Base-by-base conservation (phyloP, 1,140 invertebrate genomes). In the Lethocerus indicus region DNA sequence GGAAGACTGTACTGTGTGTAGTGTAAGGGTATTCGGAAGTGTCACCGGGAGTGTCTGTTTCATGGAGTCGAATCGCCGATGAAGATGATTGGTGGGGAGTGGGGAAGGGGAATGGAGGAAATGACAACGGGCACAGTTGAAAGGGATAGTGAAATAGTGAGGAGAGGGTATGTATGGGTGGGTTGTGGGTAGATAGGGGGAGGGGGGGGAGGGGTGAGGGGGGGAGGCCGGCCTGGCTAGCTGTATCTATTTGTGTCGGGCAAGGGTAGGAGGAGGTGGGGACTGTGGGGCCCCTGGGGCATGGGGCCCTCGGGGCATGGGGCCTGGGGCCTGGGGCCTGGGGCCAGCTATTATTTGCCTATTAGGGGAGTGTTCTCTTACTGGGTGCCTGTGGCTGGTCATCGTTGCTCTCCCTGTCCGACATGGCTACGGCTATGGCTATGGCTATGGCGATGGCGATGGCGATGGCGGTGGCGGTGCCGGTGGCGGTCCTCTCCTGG, bases 331-430 rank as follows among this genome's bases (percentile, higher is more conserved):
- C 6, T 12, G 7, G 7, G 7, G 7, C 7, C 13, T 6, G 18
- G 7, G 18, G 39, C 13, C 16, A 20, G 14, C 16, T 37, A 20
- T n/a, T 26, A 50, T 36, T 47, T 36, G 27, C 9, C 26, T 6
- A 40, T n/a, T 6, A 21, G 13, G 13, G 13, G 9, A 36, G 36
- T 13, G 21, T 12, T 13, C 14, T 47, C 63, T 59, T 65, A 65
- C 64, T 66, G 63, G 64, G 64, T 49, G 61, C 61, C 58, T 63
- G 64, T 56, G 61, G 64, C 58, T 66, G 64, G 49, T 68, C 66
- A 65, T 68, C 66, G 53, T 64, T 64, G 59, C 66, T 68, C 58
- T 67, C 66, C 55, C 64, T 62, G 61, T 68, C 66, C 61, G 66
- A 68, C 66, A 68, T 68, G 58, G 56, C 64, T 58, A 63, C 54